Evolutionary conservation across 1,140 invertebrate species (phyloP).

Genomic region (Drepana arcuata): DNA sequence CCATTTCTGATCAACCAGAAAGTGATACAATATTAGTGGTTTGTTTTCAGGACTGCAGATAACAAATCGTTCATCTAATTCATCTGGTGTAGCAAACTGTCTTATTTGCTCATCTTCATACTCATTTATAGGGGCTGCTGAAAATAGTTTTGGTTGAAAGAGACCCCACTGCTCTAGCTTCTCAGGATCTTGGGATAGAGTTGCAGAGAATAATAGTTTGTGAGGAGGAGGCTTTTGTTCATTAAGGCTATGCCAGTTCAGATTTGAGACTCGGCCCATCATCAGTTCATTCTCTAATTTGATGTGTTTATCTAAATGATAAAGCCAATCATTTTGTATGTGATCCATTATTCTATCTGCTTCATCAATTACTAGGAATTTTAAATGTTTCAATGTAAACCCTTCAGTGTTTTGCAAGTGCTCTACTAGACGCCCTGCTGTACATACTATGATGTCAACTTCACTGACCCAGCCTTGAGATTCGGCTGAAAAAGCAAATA

Average conservation of each 20-base stretch:
- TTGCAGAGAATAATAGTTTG: slow-evolving; percentile 96
- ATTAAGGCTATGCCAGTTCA: slow-evolving; percentile 64
- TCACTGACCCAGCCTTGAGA: slow-evolving; percentile 69
- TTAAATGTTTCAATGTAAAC: slow-evolving; percentile 85
- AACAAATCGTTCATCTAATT: slow-evolving; percentile 84
- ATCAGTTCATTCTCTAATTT: slow-evolving; percentile 53
- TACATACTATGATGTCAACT: slow-evolving; percentile 93
- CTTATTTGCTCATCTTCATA: slow-evolving; percentile 73
- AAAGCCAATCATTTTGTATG: slow-evolving; percentile 91
- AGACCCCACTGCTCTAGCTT: slow-evolving; percentile 89
- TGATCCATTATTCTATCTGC: slow-evolving; percentile 95
- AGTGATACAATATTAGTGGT: slow-evolving; percentile 85
- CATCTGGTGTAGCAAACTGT: slow-evolving; percentile 87
- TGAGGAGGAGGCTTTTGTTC: slow-evolving; percentile 78
- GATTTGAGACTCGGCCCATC: slow-evolving; percentile 43
- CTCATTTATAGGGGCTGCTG: slow-evolving; percentile 72
- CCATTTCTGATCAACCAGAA: slow-evolving; percentile 79
- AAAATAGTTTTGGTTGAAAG: slow-evolving; percentile 94
- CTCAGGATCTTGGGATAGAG: slow-evolving; percentile 95
- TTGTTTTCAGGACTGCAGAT: slow-evolving; percentile 81
- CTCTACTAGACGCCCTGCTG: slow-evolving; percentile 93
- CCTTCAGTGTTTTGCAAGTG: slow-evolving; percentile 90
- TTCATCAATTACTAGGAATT: slow-evolving; percentile 95
- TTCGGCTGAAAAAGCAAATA: slow-evolving; percentile 51
- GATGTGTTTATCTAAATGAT: slow-evolving; percentile 78